Evolutionary conservation across 1,140 invertebrate species (phyloP).

Genomic region (Drosophila kepulauana): DNA sequence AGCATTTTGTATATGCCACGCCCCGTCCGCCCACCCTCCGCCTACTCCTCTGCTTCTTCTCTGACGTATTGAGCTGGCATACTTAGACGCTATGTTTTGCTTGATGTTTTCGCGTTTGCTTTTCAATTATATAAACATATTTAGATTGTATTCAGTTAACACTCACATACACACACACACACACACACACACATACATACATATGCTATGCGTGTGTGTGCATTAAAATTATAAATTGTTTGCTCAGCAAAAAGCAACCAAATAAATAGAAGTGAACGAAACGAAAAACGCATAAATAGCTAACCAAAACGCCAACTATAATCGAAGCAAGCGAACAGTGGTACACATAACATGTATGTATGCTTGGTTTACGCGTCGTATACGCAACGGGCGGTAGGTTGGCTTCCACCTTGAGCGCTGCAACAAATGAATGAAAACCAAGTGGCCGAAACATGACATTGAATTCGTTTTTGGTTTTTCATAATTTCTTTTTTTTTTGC

Average conservation of each 20-base stretch:
- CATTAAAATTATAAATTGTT: constrained; percentile 81
- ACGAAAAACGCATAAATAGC: constrained; percentile 61
- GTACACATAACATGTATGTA: too few species aligned
- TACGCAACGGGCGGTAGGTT: constrained; percentile 41
- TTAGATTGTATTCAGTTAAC: constrained; percentile 78
- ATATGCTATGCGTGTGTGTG: constrained; percentile 62
- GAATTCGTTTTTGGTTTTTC: constrained; percentile 47
- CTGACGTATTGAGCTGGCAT: constrained; percentile 47
- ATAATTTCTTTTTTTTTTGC: neutral
- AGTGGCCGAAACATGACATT: constrained; percentile 75
- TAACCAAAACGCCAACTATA: constrained; percentile 64
- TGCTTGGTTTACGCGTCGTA: constrained; percentile 38
- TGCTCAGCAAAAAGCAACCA: constrained; percentile 61
- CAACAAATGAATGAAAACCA: constrained; percentile 79
- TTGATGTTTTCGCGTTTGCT: constrained; percentile 77
- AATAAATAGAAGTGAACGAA: constrained; percentile 52
- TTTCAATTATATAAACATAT: constrained; percentile 83
- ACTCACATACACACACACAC: constrained; percentile 18
- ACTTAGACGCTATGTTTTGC: constrained; percentile 59
- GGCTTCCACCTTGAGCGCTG: constrained; percentile 36
- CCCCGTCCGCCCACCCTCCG: constrained; percentile 4
- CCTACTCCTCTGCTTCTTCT: neutral
- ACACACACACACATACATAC: neutral
- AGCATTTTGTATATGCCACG: constrained; percentile 37
- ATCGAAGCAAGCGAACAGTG: constrained; percentile 1